Evolutionary conservation across 1,140 invertebrate species (phyloP), one percentile per base, ranked within the genome.

Genomic region (Thaumatotibia leucotreta): DNA sequence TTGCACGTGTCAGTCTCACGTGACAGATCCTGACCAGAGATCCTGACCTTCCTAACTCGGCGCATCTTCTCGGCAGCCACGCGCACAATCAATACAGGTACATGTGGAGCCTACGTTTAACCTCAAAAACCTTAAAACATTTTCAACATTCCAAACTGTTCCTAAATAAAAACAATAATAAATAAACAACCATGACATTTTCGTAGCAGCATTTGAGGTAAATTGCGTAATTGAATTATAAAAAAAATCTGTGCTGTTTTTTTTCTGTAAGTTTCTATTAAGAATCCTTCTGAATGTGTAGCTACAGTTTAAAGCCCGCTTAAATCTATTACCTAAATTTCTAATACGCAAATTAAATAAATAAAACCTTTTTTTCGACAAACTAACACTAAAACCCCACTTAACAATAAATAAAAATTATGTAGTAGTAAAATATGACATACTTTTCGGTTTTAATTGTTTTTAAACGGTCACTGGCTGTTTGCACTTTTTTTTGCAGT

Each of bases 51-150:
- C 70, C 76, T 68, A 64, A 39, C 64, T 69, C 70, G 69, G 64
- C 70, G 64, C 79, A 67, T 71, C 79, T 66, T 74, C 66, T 45
- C 61, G 71, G 64, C 58, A 66, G 65, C 64, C 24, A 68, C 70
- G 75, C 76, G 74, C 77, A 76, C 68, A 84, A 87, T 87, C 84
- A 80, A 87, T 87, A 87, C 74, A 62, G 75, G 72, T 76, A 69
- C 70, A 69, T 71, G 73, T 74, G 63, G 68, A 74, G 33, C 72
- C 35, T 66, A 65, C 70, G 67, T 72, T 74, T 67, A 76, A 77
- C 65, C 68, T 74, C 61, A 45, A 45, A 45, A 45, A 17, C 5
- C 39, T 45, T 2, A 45, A 45, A 20, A 20, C 39, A 14, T 20
- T 45, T 20, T 14, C 0, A 45, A 0, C 6, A 6, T 45, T 45